These are phyloP conservation scores for Drosophila insularis DNA, from an alignment of 1,140 invertebrate species.

Conservation along the genomic window DNA sequence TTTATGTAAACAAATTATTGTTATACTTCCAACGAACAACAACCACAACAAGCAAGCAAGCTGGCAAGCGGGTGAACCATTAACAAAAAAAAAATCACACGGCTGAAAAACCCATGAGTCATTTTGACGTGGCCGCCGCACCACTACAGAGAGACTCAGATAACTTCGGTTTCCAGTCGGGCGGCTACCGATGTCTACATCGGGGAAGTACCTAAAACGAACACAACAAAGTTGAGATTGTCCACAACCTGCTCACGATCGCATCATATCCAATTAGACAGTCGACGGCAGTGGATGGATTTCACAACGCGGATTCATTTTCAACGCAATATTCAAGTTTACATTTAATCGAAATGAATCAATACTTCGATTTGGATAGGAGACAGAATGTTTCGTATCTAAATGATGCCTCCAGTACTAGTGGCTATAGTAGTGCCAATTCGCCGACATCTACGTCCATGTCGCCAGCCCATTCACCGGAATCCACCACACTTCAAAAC, in stretches of 20 bases:
- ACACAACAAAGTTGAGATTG: conserved; percentile 31
- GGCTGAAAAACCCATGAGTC: conserved; percentile 72
- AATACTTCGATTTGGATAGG: conserved; percentile 71
- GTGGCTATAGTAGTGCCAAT: conserved; percentile 69
- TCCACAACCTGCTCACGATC: conserved; percentile 22
- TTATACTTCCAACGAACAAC: conserved; percentile 26
- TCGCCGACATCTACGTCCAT: conserved; percentile 56
- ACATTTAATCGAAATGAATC: conserved; percentile 43
- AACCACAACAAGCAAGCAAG: conserved; percentile 8
- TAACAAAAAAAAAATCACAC: conserved; percentile 59
- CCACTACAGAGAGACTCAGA: conserved; percentile 7
- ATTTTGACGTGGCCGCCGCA: conserved; percentile 49
- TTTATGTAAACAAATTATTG: conserved; percentile 52
- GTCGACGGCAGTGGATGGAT: conserved; percentile 38
- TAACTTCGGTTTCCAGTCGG: conserved; percentile 35
- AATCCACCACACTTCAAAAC: conserved; percentile 43
- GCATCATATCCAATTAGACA: conserved; percentile 51
- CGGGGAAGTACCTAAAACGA: conserved; percentile 69
- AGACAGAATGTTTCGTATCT: conserved; percentile 54
- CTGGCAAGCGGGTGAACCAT: neutral
- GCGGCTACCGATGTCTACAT: conserved; percentile 25
- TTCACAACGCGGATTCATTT: conserved; percentile 31
- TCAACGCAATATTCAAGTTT: neutral
- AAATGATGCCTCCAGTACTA: conserved; percentile 74
- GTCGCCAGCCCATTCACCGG: conserved; percentile 69